phyloP scores from a whole-genome alignment of 2,797 vertebrate genomes.

The Parambassis ranga region DNA sequence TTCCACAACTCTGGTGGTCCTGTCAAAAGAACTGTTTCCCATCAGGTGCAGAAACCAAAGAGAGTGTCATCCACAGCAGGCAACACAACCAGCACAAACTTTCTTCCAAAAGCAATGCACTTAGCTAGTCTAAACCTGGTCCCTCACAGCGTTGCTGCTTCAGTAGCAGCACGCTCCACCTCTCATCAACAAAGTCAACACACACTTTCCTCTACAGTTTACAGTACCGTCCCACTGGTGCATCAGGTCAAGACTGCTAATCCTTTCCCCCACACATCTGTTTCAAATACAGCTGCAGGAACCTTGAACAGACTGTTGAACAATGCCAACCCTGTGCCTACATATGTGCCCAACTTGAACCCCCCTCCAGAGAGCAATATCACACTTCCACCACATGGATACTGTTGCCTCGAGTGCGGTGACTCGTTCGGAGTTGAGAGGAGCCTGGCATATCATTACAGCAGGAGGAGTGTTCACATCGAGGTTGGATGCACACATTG shows the following conservation, averaged over 20 bases:
- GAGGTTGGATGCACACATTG: constrained; percentile 95
- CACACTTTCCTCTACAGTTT: constrained; percentile 80
- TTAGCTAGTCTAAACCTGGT: constrained; percentile 97
- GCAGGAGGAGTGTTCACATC: constrained; percentile 92
- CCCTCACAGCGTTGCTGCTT: constrained; percentile 93
- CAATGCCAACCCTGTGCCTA: constrained; percentile 90
- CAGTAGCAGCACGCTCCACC: constrained; percentile 85
- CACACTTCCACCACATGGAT: constrained; percentile 87
- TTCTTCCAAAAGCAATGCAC: constrained; percentile 95
- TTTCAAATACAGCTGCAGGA: constrained; percentile 80
- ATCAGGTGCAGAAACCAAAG: constrained; percentile 74
- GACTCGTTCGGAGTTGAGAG: constrained; percentile 93
- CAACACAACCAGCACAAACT: constrained; percentile 67
- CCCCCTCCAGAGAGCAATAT: constrained; percentile 89
- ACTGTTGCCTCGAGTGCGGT: constrained; percentile 94
- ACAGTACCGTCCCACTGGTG: constrained; percentile 89
- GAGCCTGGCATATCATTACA: constrained; percentile 90
- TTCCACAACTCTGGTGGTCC: constrained; percentile 57
- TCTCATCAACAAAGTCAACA: constrained; percentile 79
- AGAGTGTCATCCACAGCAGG: constrained; percentile 50
- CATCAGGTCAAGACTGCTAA: constrained; percentile 91
- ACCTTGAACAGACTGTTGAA: constrained; percentile 90
- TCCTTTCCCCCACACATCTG: constrained; percentile 59
- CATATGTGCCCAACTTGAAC: constrained; percentile 90
- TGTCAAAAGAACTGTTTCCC: constrained; percentile 63